Conservation (phyloP, 2,797 vertebrate genomes). For the Sebastes reedi region DNA sequence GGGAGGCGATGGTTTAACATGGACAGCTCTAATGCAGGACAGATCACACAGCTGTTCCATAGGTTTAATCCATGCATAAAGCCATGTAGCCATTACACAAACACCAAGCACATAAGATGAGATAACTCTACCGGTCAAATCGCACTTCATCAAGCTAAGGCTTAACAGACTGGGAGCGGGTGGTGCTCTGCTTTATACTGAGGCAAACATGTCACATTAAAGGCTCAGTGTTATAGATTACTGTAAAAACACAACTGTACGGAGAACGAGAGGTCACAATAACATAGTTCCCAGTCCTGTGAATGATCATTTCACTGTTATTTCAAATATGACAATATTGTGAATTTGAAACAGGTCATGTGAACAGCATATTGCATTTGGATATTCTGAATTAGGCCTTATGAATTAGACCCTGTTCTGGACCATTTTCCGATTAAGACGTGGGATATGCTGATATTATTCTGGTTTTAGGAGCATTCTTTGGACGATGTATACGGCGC, state of each 20-base stretch:
- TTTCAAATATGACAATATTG: too few species aligned
- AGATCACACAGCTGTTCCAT: slow-evolving; percentile 51
- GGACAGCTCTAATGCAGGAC: slow-evolving; percentile 33
- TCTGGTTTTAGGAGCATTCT: too few species aligned
- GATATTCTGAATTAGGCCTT: too few species aligned
- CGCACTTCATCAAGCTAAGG: slow-evolving; percentile 31
- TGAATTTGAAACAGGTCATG: too few species aligned
- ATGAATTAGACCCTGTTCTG: too few species aligned
- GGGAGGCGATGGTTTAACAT: slow-evolving; percentile 19
- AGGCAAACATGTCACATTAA: slow-evolving; percentile 10
- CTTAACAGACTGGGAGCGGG: slow-evolving; percentile 32
- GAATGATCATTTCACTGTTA: neutral
- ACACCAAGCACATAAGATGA: slow-evolving; percentile 18
- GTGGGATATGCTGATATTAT: too few species aligned
- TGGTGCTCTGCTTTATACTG: neutral
- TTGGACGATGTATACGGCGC: too few species aligned
- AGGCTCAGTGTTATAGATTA: neutral
- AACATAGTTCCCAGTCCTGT: neutral
- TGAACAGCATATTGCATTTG: too few species aligned
- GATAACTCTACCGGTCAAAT: neutral
- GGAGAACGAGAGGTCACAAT: too few species aligned
- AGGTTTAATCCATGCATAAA: slow-evolving; percentile 52
- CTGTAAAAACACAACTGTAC: neutral
- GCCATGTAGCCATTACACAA: slow-evolving; percentile 29
- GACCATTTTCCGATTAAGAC: too few species aligned